Conservation (phyloP, 2,888 invertebrate species). For the Synanthedon tipuliformis region DNA sequence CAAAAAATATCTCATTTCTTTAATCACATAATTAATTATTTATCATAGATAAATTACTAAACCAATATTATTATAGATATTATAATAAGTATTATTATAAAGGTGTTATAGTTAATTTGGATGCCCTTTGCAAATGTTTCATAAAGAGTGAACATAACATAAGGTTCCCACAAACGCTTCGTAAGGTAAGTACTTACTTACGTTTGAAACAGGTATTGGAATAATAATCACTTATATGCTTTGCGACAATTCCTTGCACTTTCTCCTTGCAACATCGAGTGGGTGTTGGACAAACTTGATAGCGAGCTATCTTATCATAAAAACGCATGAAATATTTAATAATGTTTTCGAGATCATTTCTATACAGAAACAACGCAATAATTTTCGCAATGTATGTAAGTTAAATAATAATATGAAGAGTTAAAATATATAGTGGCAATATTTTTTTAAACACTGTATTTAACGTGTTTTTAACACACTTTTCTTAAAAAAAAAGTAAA, state of each 20-base stretch:
- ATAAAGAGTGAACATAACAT: neutral
- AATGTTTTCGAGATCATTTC: neutral
- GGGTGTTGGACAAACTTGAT: neutral
- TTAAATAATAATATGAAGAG: neutral
- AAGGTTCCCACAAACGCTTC: no score
- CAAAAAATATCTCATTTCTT: no score
- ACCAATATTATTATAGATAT: no score
- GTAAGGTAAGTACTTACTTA: no score
- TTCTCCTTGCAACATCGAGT: neutral
- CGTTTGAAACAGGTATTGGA: no score
- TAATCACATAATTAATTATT: no score
- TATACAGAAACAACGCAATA: neutral
- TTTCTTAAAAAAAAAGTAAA: no score
- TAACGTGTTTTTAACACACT: no score
- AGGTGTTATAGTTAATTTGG: neutral
- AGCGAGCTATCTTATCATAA: neutral
- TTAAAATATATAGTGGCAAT: no score
- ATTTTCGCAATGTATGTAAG: neutral
- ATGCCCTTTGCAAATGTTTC: neutral
- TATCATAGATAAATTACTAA: no score
- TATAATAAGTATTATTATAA: no score
- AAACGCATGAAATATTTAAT: neutral
- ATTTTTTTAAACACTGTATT: no score
- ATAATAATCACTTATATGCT: neutral
- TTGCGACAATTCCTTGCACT: neutral